Percentiles rank a stretch among this genome's conserved stretches.
These are phyloP conservation scores for Chaunax sp. DNA, from an alignment of 2,797 vertebrate species.

Conservation along the genomic window DNA sequence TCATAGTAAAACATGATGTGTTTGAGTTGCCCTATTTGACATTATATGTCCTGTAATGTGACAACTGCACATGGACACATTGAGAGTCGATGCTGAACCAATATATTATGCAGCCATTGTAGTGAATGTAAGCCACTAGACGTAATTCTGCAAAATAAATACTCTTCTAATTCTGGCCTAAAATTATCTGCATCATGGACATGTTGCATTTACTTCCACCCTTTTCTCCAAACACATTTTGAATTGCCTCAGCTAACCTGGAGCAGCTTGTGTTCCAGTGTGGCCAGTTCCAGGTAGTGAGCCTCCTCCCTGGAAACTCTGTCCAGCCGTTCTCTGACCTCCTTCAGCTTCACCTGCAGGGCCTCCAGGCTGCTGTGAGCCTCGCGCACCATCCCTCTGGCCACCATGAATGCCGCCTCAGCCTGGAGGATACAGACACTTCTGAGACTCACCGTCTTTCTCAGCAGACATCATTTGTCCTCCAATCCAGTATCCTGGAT, in stretches of 20 bases:
- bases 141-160: not conserved
- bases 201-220: not conserved
- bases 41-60: too few species aligned
- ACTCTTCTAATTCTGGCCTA: not conserved
- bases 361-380: constrained; percentile 88
- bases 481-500: not conserved
- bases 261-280: constrained; percentile 93
- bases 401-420: constrained; percentile 94
- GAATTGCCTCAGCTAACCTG: constrained; percentile 82
- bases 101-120: too few species aligned
- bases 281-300: constrained; percentile 95
- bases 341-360: constrained; percentile 91
- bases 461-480: not conserved
- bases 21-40: too few species aligned
- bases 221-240: not conserved
- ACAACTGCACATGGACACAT: too few species aligned
- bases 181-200: not conserved
- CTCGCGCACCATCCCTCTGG: constrained; percentile 93
- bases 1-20: too few species aligned
- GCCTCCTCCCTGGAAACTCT: constrained; percentile 93
- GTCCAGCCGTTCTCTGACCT: constrained; percentile 94
- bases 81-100: too few species aligned
- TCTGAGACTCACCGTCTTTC: not conserved
- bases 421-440: constrained; percentile 80
- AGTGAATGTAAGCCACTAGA: too few species aligned